These are phyloP conservation scores for Aphodius sticticus DNA, from an alignment of 2,888 invertebrate species.

Conservation along the genomic window DNA sequence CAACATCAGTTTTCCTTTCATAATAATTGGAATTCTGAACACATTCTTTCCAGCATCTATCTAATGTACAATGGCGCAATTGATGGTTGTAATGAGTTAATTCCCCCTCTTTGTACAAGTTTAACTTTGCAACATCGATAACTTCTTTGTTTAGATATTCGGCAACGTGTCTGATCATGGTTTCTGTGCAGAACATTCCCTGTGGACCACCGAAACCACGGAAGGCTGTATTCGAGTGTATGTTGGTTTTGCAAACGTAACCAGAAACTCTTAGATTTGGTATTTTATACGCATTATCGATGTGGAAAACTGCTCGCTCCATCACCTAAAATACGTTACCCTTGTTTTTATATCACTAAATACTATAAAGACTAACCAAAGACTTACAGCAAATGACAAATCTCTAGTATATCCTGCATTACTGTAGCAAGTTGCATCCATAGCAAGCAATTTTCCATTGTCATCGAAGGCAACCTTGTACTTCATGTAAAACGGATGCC, in stretches of 20 bases:
- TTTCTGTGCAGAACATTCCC: conserved; percentile 87
- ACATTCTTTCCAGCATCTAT: conserved; percentile 79
- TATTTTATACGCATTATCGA: conserved; percentile 84
- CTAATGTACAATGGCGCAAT: conserved; percentile 75
- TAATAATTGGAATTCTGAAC: conserved; percentile 70
- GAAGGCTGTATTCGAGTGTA: conserved; percentile 93
- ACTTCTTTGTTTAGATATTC: conserved; percentile 70
- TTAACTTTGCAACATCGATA: conserved; percentile 72
- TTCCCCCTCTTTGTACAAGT: conserved; percentile 83
- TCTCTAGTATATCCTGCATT: conserved; percentile 88
- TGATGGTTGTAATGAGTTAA: conserved; percentile 80
- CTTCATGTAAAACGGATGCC: conserved; percentile 88
- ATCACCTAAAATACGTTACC: conserved; percentile 67
- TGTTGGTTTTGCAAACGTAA: conserved; percentile 84
- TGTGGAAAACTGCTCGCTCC: conserved; percentile 84
- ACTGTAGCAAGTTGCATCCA: conserved; percentile 76
- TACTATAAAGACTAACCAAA: neutral
- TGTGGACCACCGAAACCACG: conserved; percentile 93
- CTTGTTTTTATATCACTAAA: neutral
- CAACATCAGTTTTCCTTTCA: conserved; percentile 66
- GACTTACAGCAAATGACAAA: conserved; percentile 77
- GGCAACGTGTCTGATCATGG: conserved; percentile 80
- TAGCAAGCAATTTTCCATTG: conserved; percentile 78
- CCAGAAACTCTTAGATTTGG: conserved; percentile 76
- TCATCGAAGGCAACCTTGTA: conserved; percentile 85